These are phyloP conservation scores for Drosophila cognata DNA, from an alignment of 2,888 invertebrate genomes.

Conservation along the genomic window DNA sequence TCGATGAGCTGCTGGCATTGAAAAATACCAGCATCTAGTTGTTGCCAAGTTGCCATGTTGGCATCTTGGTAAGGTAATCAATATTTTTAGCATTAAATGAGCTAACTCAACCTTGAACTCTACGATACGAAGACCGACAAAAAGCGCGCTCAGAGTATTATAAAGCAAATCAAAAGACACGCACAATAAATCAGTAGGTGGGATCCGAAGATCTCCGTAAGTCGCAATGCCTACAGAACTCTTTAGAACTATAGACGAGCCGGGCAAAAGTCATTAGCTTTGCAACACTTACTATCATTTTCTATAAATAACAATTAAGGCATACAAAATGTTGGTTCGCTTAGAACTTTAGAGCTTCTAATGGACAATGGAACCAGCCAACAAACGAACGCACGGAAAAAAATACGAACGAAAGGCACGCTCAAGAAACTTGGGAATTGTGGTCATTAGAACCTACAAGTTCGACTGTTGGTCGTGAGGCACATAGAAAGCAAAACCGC, in stretches of 20 bases:
- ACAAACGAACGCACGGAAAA: slow-evolving; percentile 5
- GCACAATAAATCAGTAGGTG: slow-evolving; percentile 62
- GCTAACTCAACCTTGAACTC: slow-evolving; percentile 67
- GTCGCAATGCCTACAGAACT: slow-evolving; percentile 25
- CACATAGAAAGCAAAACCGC: slow-evolving; percentile 72
- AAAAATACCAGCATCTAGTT: slow-evolving; percentile 19
- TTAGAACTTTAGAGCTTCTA: slow-evolving; percentile 37
- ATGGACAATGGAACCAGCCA: slow-evolving; percentile 41
- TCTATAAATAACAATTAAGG: slow-evolving; percentile 80
- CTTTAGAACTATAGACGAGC: slow-evolving; percentile 27
- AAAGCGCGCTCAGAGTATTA: slow-evolving; percentile 23
- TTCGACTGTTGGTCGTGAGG: slow-evolving; percentile 25
- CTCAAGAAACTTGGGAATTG: slow-evolving; percentile 54
- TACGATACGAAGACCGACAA: slow-evolving; percentile 11
- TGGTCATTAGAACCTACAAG: slow-evolving; percentile 67
- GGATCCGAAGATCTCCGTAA: slow-evolving; percentile 45
- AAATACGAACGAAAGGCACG: slow-evolving; percentile 33
- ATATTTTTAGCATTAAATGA: slow-evolving; percentile 64
- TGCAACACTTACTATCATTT: slow-evolving; percentile 76
- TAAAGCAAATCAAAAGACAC: slow-evolving; percentile 59
- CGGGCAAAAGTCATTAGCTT: slow-evolving; percentile 69
- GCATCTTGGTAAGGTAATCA: slow-evolving; percentile 58
- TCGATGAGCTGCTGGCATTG: slow-evolving; percentile 38
- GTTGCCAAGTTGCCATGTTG: slow-evolving; percentile 13
- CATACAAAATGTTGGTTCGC: slow-evolving; percentile 56